Percentiles rank a stretch among this genome's conserved stretches.
phyloP scores from a whole-genome alignment of 2,888 invertebrate species.

The Cheilosia scutellata region DNA sequence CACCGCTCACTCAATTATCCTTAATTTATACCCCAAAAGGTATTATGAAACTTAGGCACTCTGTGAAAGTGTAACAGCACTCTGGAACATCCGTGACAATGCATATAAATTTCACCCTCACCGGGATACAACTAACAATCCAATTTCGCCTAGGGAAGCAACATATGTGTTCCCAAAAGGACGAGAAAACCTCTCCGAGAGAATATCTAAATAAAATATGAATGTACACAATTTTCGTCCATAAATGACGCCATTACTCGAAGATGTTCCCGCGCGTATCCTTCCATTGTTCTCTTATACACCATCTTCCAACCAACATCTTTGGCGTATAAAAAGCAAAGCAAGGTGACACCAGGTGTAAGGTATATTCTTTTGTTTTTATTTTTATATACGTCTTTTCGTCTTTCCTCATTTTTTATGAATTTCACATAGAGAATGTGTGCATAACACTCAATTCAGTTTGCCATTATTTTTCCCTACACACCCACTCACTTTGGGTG shows the following conservation, averaged over 20 bases:
- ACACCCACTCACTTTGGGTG: neutral
- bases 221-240: conserved; percentile 71
- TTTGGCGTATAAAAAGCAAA: neutral
- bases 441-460: conserved; percentile 74
- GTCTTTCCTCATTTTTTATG: conserved; percentile 51
- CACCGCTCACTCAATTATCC: conserved; percentile 56
- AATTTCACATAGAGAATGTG: conserved; percentile 37
- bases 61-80: conserved; percentile 46
- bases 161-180: conserved; percentile 59
- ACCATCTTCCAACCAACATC: neutral
- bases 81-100: conserved; percentile 69
- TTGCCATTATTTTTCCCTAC: conserved; percentile 56
- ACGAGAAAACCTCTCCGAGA: neutral
- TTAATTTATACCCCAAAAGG: conserved; percentile 50
- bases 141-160: conserved; percentile 68
- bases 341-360: conserved; percentile 74
- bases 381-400: conserved; percentile 33
- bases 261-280: conserved; percentile 64
- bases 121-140: conserved; percentile 56
- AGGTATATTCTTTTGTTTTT: conserved; percentile 58
- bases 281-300: conserved; percentile 11
- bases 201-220: conserved; percentile 75
- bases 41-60: conserved; percentile 28
- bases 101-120: conserved; percentile 62
- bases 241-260: conserved; percentile 75